A percentile compares a stretch with the other conserved stretches of the same genome.
phyloP scores from a whole-genome alignment of 1,140 invertebrate species.

The Saccostrea cuccullata region DNA sequence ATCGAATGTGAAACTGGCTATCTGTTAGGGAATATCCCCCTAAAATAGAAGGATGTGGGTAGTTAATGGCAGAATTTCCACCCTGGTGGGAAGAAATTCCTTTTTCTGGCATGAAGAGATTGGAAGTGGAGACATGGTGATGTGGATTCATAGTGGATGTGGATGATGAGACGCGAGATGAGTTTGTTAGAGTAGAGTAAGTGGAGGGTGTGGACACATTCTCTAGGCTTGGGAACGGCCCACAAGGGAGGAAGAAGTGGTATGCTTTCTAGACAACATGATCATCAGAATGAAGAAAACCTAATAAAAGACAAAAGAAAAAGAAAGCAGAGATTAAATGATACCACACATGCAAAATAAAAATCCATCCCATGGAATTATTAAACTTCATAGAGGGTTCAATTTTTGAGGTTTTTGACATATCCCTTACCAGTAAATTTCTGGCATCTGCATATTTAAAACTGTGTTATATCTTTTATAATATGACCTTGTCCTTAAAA shows the following conservation, averaged over 20 bases:
- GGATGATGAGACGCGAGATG: background rate
- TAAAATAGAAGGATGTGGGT: slow-evolving; percentile 33
- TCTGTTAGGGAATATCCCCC: slow-evolving; percentile 38
- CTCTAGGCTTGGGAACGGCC: slow-evolving; percentile 9
- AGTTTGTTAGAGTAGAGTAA: slow-evolving; percentile 11
- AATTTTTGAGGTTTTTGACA: too few species aligned
- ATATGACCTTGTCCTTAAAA: too few species aligned
- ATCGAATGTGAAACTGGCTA: background rate
- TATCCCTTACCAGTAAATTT: too few species aligned
- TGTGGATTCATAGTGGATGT: slow-evolving; percentile 29
- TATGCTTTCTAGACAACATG: slow-evolving; percentile 26
- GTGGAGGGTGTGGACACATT: slow-evolving; percentile 22
- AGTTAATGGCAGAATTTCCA: slow-evolving; percentile 36
- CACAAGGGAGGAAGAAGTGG: slow-evolving; percentile 21
- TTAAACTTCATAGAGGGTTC: too few species aligned
- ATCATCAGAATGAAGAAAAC: slow-evolving; percentile 21
- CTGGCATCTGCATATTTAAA: too few species aligned
- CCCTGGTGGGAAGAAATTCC: slow-evolving; percentile 13
- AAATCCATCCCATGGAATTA: background rate
- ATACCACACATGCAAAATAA: background rate
- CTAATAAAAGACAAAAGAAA: slow-evolving; percentile 27
- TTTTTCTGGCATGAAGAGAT: slow-evolving; percentile 19
- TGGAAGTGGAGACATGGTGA: slow-evolving; percentile 20
- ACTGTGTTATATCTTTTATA: too few species aligned
- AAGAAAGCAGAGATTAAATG: background rate